Evolutionary conservation across 2,797 vertebrate genomes (phyloP), one percentile per base, ranked within the genome.

Genomic region (Poeciliopsis gracilis): DNA sequence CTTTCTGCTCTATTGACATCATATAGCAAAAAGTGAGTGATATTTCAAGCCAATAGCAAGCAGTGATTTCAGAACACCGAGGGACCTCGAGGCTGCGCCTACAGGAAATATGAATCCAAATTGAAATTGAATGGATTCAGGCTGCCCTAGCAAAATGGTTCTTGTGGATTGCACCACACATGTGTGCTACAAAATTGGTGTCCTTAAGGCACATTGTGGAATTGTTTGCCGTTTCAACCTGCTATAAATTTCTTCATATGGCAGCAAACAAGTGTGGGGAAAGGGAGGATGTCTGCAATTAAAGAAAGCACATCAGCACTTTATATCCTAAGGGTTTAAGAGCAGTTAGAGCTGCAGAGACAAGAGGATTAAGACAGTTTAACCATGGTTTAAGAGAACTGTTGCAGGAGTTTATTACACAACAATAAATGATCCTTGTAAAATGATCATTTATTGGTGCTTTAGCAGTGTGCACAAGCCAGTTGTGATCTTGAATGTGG

Each of bases 281-380:
- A 71, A 79, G 4, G 49, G 59, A 53, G 45, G 76, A 75, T 73
- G 72, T 73, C 25, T 63, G 77, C 86, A 90, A 88, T 92, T 90
- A 91, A 80, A 81, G 72, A 84, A 91, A 89, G 82, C 77, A 38
- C 85, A 86, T 88, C 84, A 82, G 47, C 69, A 76, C 72, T 53
- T 16, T 75, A 82, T 88, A 83, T 92, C 91, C 87, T 87, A 77
- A 9, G 88, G 87, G 88, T 86, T 88, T 86, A 80, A 87, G 89
- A 84, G 86, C 85, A 91, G 86, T 91, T 90, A 90, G 80, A 74
- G 85, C 53, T 81, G 78, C 81, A 74, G 77, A 46, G 74, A 85
- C 85, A 81, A 79, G 1, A 53, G 89, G 90, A 93, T 91, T 91
- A 87, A 80, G 84, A 85, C 76, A 69, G 72, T 92, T 90, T 88